phyloP scores from a whole-genome alignment of 2,113 vertebrate genomes.

The Phaetusa simplex region DNA sequence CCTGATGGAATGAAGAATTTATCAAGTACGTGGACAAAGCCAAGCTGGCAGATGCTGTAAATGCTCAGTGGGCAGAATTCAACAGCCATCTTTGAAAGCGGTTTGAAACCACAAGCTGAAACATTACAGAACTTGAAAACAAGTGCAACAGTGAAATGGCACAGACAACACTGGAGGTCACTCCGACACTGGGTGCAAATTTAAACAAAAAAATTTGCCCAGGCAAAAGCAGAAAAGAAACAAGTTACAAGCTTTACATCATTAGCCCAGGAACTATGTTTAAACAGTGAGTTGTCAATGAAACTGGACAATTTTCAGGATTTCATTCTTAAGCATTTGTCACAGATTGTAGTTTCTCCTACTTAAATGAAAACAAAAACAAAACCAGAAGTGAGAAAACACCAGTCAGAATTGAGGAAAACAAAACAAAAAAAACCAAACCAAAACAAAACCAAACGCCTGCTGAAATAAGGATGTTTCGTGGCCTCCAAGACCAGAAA shows the following conservation, averaged over 20 bases:
- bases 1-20: not conserved
- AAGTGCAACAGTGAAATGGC: not conserved
- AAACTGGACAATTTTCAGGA: not conserved
- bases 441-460: not conserved
- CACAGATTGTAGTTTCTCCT: not conserved
- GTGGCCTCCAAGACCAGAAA: not conserved
- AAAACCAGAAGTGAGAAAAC: not conserved
- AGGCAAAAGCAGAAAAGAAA: not conserved
- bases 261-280: not conserved
- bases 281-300: not conserved
- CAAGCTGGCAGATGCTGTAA: not conserved
- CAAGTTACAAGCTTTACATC: not conserved
- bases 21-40: not conserved
- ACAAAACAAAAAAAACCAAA: not conserved
- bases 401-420: not conserved
- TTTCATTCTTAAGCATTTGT: not conserved
- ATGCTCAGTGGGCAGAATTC: not conserved
- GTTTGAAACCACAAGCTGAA: not conserved
- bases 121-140: not conserved
- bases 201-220: not conserved
- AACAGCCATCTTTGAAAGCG: not conserved
- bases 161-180: not conserved
- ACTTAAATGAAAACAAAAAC: not conserved
- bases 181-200: not conserved
- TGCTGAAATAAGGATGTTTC: not conserved